Percentiles rank a stretch among this genome's conserved stretches.
phyloP scores from a whole-genome alignment of 2,797 vertebrate species.

The Tympanoctomys barrerae region DNA sequence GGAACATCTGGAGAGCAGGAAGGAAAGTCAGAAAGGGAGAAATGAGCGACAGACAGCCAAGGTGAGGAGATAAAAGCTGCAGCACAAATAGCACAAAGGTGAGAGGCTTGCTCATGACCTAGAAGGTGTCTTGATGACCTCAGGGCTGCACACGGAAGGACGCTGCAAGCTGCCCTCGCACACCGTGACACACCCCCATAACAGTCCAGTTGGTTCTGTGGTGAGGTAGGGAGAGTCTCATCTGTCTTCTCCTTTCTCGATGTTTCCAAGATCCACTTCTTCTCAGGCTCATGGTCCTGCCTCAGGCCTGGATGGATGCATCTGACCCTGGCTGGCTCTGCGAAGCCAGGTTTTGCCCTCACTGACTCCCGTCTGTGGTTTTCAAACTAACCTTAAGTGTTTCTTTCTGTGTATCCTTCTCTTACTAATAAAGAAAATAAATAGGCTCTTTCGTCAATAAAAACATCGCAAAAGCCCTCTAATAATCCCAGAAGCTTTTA shows the following conservation, averaged over 20 bases:
- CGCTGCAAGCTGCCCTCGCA: neutral
- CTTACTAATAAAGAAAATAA: constrained; percentile 62
- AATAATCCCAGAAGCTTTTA: constrained; percentile 62
- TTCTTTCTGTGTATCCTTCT: neutral
- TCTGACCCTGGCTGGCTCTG: neutral
- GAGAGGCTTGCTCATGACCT: neutral
- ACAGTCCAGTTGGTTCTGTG: neutral
- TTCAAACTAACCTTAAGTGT: constrained; percentile 58
- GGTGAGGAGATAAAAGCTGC: fast-evolving
- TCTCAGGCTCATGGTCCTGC: neutral
- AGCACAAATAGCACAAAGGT: neutral
- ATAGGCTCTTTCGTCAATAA: constrained; percentile 57
- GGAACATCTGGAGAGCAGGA: neutral
- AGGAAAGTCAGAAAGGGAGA: neutral
- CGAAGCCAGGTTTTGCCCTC: neutral
- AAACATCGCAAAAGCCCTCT: constrained; percentile 2
- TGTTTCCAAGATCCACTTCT: neutral
- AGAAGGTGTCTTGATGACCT: neutral
- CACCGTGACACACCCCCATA: too few species aligned
- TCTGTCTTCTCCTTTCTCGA: neutral
- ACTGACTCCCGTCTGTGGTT: neutral
- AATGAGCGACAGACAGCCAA: neutral
- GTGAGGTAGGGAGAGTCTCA: neutral
- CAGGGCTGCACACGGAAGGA: neutral
- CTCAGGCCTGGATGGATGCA: neutral